Base-by-base conservation (phyloP, 92 coral and sea anemone genomes). In the Pocillopora grandis region DNA sequence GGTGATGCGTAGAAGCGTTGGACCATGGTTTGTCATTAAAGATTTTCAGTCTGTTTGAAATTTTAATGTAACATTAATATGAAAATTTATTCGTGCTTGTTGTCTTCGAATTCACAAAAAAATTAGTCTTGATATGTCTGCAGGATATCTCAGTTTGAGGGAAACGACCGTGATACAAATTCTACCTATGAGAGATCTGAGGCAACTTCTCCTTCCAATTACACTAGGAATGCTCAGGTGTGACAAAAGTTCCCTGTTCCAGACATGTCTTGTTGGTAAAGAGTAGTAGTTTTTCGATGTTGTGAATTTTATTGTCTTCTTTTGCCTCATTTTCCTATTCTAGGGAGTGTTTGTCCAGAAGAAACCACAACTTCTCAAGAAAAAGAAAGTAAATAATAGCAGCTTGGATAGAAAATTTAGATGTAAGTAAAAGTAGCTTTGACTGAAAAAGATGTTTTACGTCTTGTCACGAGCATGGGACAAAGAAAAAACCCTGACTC, bases 141-240 rank as follows among this genome's bases (percentile, higher is more conserved):
- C 79, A 83, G 86, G 86, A n/a, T 73, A 6, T 74, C 80, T 14
- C 80, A 83, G 62, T 83, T 83, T 55, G 80, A 83, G 20, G 72
- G 57, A 15, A 14, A 23, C 12, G 16, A 20, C 23, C 12, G 56
- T 33, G 55, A 72, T 35, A 19, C 10, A 16, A 42, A 17, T 73
- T 8, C 18, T 5, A n/a, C 2, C 15, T 63, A 0, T 49, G 21
- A 64, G 11, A 58, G 64, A 73, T 31, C 18, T 63, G 65, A 70
- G 2, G 58, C 12, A 15, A 57, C 57, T 18, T 4, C 12, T 8
- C 10, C 13, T 56, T 62, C 35, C 18, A 55, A 62, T 11, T 49
- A 10, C 74, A 11, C 67, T 9, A 64, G 86, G 52, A 73, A 83
- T 83, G 23, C 62, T 23, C 86, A 83, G 86, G 86, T 83, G 36